Conservation (phyloP, 2,888 invertebrate genomes). For the Hesperia comma region DNA sequence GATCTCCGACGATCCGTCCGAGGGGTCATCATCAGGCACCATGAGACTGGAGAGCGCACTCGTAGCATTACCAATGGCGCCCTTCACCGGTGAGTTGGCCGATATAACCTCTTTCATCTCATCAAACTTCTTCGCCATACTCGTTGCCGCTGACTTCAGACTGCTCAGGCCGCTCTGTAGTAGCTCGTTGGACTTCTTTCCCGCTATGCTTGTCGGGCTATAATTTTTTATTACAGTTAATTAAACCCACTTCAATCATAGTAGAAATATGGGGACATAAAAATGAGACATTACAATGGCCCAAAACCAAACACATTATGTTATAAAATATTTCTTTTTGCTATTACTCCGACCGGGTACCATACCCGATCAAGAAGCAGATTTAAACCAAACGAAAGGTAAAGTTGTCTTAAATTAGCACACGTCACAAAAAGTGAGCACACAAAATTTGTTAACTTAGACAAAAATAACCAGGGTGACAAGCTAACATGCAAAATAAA, state of each 20-base stretch:
- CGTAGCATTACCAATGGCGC: conserved; percentile 77
- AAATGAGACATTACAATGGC: too few relatives aligned
- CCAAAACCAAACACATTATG: too few relatives aligned
- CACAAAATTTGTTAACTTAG: too few relatives aligned
- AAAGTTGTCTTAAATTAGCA: too few relatives aligned
- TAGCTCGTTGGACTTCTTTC: conserved; percentile 94
- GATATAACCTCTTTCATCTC: conserved; percentile 96
- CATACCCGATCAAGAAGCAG: too few relatives aligned
- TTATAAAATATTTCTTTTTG: too few relatives aligned
- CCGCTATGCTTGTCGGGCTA: conserved; percentile 92
- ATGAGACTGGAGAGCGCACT: conserved; percentile 71
- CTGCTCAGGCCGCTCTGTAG: conserved; percentile 94
- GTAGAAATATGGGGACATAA: too few relatives aligned
- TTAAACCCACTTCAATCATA: too few relatives aligned
- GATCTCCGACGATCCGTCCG: conserved; percentile 74
- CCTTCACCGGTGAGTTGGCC: conserved; percentile 93
- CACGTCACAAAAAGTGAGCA: too few relatives aligned
- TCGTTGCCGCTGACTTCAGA: conserved; percentile 92
- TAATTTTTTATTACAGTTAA: conserved; percentile 43
- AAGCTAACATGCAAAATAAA: conserved; percentile 6
- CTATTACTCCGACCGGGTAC: too few relatives aligned
- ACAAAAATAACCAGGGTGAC: not conserved
- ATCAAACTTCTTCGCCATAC: conserved; percentile 94
- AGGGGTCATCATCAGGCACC: conserved; percentile 67
- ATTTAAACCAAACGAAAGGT: too few relatives aligned